Conservation (phyloP, 2,888 invertebrate species). For the Protodeltote pygarga region DNA sequence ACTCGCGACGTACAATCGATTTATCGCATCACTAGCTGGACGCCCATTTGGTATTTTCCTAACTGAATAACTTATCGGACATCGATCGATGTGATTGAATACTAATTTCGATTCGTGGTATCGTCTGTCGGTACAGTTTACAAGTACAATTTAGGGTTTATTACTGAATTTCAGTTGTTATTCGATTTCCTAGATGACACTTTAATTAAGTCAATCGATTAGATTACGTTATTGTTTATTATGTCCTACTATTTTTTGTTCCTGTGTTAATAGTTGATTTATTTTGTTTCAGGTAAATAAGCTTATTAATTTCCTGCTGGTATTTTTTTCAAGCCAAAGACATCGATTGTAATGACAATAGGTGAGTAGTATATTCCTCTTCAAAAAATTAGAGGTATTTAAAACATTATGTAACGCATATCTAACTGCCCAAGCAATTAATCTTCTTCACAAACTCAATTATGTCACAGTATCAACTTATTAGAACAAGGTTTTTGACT, state of each 20-base stretch:
- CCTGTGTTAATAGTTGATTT: constrained; percentile 6
- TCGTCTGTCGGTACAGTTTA: constrained; percentile 16
- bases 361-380: too few species aligned
- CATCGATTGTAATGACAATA: too few species aligned
- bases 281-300: constrained; percentile 55
- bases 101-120: constrained; percentile 35
- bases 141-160: constrained; percentile 6
- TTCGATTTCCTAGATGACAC: too few species aligned
- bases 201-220: too few species aligned
- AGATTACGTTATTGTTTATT: too few species aligned
- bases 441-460: constrained; percentile 7
- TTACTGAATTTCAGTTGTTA: too few species aligned
- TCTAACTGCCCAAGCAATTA: constrained; percentile 5
- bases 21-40: constrained; percentile 55
- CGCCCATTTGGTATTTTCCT: constrained; percentile 55
- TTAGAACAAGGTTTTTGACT: constrained; percentile 34
- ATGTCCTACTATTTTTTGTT: too few species aligned
- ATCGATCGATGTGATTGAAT: constrained; percentile 48
- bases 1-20: constrained; percentile 57
- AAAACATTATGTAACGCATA: not conserved
- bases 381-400: too few species aligned
- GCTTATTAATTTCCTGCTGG: not conserved
- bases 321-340: too few species aligned
- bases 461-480: constrained; percentile 25
- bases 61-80: constrained; percentile 56